Percentiles rank a stretch among this genome's conserved stretches.
Evolutionary conservation across 2,113 vertebrate genomes (phyloP).

Genomic region (Grammomys surdaster): DNA sequence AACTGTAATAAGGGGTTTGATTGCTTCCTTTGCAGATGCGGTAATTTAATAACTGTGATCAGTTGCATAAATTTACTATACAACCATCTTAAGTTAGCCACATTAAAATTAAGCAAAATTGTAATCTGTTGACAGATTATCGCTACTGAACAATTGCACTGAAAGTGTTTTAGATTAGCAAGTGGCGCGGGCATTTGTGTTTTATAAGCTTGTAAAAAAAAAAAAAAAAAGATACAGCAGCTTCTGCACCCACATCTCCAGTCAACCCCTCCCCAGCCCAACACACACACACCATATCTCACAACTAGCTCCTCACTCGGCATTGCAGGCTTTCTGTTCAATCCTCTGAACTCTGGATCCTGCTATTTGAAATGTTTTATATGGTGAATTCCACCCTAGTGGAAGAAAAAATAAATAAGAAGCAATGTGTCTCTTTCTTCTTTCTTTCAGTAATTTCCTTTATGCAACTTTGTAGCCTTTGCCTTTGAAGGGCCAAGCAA

Average conservation of each 20-base stretch:
- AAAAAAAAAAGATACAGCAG: constrained; percentile 76
- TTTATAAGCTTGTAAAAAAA: constrained; percentile 88
- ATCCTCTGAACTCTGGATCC: constrained; percentile 73
- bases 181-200: constrained; percentile 87
- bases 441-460: constrained; percentile 70
- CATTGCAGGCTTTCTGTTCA: constrained; percentile 78
- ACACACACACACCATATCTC: constrained; percentile 44
- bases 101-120: constrained; percentile 94
- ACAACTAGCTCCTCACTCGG: constrained; percentile 74
- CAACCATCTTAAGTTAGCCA: constrained; percentile 93
- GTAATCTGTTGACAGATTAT: constrained; percentile 93
- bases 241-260: constrained; percentile 62
- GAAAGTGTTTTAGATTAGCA: constrained; percentile 90
- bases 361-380: background rate
- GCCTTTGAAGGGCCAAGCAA: constrained; percentile 72
- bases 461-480: constrained; percentile 61
- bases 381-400: constrained; percentile 61
- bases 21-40: constrained; percentile 94
- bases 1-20: constrained; percentile 95
- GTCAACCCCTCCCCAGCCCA: constrained; percentile 44
- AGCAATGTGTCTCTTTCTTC: constrained; percentile 53
- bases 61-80: constrained; percentile 95
- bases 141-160: constrained; percentile 90
- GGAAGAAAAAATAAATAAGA: background rate
- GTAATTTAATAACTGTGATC: constrained; percentile 96